These are phyloP conservation scores for Cyclopterus lumpus DNA, from an alignment of 2,797 vertebrate genomes.

Conservation along the genomic window DNA sequence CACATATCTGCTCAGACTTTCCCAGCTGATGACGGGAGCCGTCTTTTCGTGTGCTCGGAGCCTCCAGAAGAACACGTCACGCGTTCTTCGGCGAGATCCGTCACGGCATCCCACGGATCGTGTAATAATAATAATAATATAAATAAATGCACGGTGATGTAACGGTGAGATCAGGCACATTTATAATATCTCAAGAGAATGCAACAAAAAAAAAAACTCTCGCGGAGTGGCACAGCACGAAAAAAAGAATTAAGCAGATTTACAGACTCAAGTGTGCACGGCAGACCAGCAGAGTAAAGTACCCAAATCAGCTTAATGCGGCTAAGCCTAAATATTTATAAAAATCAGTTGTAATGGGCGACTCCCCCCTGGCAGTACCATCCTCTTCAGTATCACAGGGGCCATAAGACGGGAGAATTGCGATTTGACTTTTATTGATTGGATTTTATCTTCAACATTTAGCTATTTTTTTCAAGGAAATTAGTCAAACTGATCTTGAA, in stretches of 20 bases:
- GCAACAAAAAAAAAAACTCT: conserved; percentile 84
- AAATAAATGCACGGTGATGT: conserved; percentile 63
- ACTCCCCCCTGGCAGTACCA: conserved; percentile 88
- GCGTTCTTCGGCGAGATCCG: conserved; percentile 7
- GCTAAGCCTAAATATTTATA: conserved; percentile 90
- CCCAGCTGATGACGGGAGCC: conserved; percentile 63
- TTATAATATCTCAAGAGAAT: conserved; percentile 77
- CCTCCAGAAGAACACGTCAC: conserved; percentile 40
- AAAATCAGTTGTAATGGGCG: conserved; percentile 87
- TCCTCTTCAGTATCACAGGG: conserved; percentile 72
- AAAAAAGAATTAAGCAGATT: conserved; percentile 92
- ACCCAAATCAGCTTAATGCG: conserved; percentile 90
- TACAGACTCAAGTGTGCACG: conserved; percentile 88
- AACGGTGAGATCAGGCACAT: conserved; percentile 79
- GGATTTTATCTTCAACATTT: conserved; percentile 5
- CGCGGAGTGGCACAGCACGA: conserved; percentile 87
- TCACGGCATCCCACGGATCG: conserved; percentile 26
- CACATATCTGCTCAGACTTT: conserved; percentile 69
- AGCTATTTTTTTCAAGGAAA: background rate
- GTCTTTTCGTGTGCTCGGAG: conserved; percentile 33
- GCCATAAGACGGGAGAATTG: conserved; percentile 55
- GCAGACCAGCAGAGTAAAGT: conserved; percentile 90
- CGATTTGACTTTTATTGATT: conserved; percentile 44
- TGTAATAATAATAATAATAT: conserved; percentile 35
- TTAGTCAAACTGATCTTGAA: conserved; percentile 5